Base-by-base conservation (phyloP, 2,888 invertebrate species). In the Drosophila infuscata region DNA sequence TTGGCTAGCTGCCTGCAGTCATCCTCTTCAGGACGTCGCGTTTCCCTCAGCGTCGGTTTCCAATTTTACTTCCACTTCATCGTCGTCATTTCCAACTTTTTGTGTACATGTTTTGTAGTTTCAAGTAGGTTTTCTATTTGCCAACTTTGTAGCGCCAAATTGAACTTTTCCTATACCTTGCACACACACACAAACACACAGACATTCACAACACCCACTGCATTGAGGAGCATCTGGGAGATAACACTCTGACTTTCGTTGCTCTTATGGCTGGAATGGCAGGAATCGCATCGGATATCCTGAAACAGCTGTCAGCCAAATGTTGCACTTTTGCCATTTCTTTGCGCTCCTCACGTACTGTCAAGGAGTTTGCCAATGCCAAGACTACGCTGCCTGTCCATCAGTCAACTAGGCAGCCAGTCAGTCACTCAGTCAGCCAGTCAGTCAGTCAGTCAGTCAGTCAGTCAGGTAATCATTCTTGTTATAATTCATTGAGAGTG, bases 141-240 rank as follows among this genome's bases (percentile, higher is more conserved):
- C 86, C 81, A 88, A 85, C 88, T 85, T 89, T 89, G 83, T 76
- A 81, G 89, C 85, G 89, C 82, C 89, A 86, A 86, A 89, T 89
- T 84, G 85, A 87, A 82, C 82, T 86, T 86, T 88, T 87, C 77
- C 81, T 85, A 69, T 75, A 59, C 82, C 77, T 56, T 38, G 8
- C 51, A 66, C 63, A 49, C 56, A 65, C 54, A 54, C 29, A 33
- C 33, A 51, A 6, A 46, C 11, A 51, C 43, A 68, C 9, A 41
- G 2, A 4, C n/a, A n/a, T 41, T n/a, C 52, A 38, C 29, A 52
- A 67, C 54, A 65, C 57, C 46, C 49, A 25, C 35, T 36, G 57
- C 52, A 38, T n/a, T 15, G 7, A 35, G 32, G 46, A 64, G 29
- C 59, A 56, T 38, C 49, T 57, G 57, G 38, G 36, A 74, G 82